These are phyloP conservation scores for Phymastichus coffea DNA, from an alignment of 1,140 invertebrate species.

Conservation along the genomic window DNA sequence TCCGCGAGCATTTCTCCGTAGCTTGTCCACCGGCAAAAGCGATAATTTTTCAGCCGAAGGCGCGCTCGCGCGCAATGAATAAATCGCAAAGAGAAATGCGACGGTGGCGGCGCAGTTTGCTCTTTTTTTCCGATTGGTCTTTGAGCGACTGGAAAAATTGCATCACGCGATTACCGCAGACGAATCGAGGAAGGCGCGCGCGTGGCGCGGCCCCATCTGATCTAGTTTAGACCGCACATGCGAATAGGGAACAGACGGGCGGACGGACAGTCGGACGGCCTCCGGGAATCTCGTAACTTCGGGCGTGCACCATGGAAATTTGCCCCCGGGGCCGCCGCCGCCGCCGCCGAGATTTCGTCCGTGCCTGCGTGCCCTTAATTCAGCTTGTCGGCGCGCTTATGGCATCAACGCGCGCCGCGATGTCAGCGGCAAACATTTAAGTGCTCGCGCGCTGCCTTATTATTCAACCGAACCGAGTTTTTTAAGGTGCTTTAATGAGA, in stretches of 20 bases:
- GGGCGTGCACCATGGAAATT: conserved; percentile 27
- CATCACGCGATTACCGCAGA: conserved; percentile 7
- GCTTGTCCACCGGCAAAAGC: no score
- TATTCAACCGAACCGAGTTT: background rate
- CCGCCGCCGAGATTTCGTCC: background rate
- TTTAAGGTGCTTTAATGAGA: no score
- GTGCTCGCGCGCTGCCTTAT: background rate
- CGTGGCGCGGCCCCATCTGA: background rate
- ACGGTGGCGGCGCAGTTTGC: no score
- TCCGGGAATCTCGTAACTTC: conserved; percentile 20
- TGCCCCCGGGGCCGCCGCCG: background rate
- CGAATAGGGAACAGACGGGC: background rate
- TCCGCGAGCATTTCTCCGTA: no score
- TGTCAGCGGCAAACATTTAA: background rate
- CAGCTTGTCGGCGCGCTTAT: background rate
- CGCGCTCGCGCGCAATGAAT: no score
- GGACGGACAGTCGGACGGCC: background rate
- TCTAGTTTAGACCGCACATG: conserved; percentile 3
- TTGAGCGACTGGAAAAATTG: background rate
- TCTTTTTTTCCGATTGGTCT: background rate
- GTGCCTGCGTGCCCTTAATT: conserved; percentile 17
- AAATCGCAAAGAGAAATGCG: no score
- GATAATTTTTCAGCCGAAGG: no score
- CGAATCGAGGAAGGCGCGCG: conserved; percentile 14
- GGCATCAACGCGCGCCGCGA: conserved; percentile 4